phyloP scores from a whole-genome alignment of 2,888 invertebrate genomes.

The Stomorhina lunata region DNA sequence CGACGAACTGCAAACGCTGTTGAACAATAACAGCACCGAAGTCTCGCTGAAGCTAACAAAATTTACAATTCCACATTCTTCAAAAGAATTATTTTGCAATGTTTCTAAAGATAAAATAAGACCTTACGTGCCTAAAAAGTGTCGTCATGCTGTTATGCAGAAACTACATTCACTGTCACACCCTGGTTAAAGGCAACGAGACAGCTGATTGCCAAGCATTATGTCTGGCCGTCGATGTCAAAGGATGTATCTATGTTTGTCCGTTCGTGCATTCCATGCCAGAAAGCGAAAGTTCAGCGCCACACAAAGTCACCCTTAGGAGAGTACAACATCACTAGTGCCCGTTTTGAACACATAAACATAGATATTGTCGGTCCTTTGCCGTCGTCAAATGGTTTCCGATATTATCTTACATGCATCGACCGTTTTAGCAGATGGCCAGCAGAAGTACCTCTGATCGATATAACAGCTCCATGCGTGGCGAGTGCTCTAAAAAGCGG shows the following conservation, averaged over 20 bases:
- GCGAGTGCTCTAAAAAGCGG: neutral
- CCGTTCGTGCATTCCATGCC: conserved; percentile 26
- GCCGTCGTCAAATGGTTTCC: too few relatives aligned
- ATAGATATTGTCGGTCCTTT: too few relatives aligned
- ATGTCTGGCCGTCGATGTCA: conserved; percentile 58
- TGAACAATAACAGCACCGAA: neutral
- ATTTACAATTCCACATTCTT: neutral
- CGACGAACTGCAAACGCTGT: neutral
- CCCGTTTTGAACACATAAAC: conserved; percentile 75
- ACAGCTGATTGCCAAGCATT: conserved; percentile 32
- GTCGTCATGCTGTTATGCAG: conserved; percentile 12
- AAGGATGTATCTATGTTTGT: conserved; percentile 33
- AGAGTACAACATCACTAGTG: neutral
- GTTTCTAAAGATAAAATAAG: conserved; percentile 25
- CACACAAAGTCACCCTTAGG: conserved; percentile 9
- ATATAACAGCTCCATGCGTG: neutral
- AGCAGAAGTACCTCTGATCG: conserved; percentile 12
- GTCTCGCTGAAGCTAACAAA: neutral
- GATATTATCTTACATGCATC: too few relatives aligned
- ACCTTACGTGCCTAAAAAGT: conserved; percentile 37
- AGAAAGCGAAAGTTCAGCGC: conserved; percentile 35
- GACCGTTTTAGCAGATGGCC: conserved; percentile 68
- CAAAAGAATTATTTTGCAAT: conserved; percentile 50
- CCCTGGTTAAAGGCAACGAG: conserved; percentile 14
- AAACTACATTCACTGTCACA: conserved; percentile 30